These are phyloP conservation scores for Pseudomugil tenellus DNA, from an alignment of 2,797 vertebrate species.

Conservation along the genomic window DNA sequence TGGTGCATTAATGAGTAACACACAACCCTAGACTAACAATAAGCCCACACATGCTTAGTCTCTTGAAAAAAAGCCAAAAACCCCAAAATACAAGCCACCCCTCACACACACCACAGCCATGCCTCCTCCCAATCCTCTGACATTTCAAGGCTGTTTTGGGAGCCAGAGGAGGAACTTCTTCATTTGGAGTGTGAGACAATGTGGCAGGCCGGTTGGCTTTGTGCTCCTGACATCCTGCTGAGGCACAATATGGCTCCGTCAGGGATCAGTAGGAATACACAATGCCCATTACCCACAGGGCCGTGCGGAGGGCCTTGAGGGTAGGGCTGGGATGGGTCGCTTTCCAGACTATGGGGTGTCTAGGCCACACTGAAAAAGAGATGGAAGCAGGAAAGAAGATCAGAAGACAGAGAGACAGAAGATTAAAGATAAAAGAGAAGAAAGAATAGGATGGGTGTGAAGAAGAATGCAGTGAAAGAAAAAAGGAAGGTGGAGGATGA, in stretches of 20 bases:
- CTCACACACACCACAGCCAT: conserved; percentile 32
- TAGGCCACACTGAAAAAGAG: conserved; percentile 71
- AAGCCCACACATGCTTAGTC: conserved; percentile 48
- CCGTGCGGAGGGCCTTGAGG: conserved; percentile 73
- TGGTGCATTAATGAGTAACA: conserved; percentile 81
- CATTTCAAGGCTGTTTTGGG: conserved; percentile 80
- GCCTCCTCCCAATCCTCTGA: conserved; percentile 65
- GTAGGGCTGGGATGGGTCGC: conserved; percentile 74
- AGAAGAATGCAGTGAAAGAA: too few relatives aligned
- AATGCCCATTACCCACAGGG: conserved; percentile 83
- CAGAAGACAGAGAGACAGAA: conserved; percentile 55
- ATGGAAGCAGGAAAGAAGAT: conserved; percentile 67
- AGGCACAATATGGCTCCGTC: conserved; percentile 86
- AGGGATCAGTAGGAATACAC: conserved; percentile 85
- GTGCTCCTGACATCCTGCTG: conserved; percentile 83
- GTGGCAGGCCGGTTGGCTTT: conserved; percentile 82
- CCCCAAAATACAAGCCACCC: conserved; percentile 8
- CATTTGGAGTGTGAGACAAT: conserved; percentile 87
- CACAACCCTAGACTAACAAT: conserved; percentile 68
- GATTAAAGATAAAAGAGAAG: conserved; percentile 64
- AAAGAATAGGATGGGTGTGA: conserved; percentile 35
- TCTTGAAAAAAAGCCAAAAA: conserved; percentile 33
- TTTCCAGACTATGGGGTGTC: conserved; percentile 79
- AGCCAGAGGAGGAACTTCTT: conserved; percentile 83
- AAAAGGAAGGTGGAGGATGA: conserved; percentile 22